Percentiles rank a stretch among this genome's conserved stretches.
Evolutionary conservation across 2,113 vertebrate species (phyloP).

Genomic region (Tiliqua scincoides): DNA sequence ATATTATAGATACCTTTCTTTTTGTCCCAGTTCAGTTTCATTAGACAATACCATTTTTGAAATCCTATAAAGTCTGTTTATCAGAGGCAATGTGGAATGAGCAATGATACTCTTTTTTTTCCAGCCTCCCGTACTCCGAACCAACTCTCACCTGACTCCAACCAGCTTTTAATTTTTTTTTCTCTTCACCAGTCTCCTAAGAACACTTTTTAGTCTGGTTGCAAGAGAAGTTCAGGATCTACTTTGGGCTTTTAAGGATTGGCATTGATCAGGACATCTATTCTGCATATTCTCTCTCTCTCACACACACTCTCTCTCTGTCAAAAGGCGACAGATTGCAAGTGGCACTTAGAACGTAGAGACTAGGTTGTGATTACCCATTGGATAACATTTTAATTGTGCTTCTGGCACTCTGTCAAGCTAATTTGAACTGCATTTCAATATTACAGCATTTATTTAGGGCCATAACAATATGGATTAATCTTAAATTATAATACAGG

Average conservation of each 20-base stretch:
- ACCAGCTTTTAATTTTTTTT: background rate
- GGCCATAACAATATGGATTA: conserved; percentile 68
- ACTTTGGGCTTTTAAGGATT: conserved; percentile 7
- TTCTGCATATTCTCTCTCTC: conserved; percentile 8
- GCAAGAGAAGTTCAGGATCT: background rate
- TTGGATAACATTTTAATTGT: conserved; percentile 55
- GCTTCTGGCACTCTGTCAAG: conserved; percentile 51
- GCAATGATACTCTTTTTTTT: background rate
- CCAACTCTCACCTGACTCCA: background rate
- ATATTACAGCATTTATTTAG: conserved; percentile 55
- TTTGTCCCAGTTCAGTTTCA: background rate
- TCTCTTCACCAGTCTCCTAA: background rate
- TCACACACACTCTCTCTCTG: conserved; percentile 3
- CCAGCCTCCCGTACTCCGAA: background rate
- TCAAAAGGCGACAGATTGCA: conserved; percentile 57
- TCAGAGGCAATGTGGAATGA: background rate
- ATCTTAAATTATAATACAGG: conserved; percentile 55
- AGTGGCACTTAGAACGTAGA: conserved; percentile 53
- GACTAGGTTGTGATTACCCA: conserved; percentile 57
- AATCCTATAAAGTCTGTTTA: background rate
- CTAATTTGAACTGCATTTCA: conserved; percentile 50
- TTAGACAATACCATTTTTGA: background rate
- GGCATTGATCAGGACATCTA: conserved; percentile 17
- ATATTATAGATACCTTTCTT: background rate
- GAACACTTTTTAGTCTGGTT: background rate